Evolutionary conservation across 2,797 vertebrate species (phyloP).

Genomic region (Nannoperca australis): DNA sequence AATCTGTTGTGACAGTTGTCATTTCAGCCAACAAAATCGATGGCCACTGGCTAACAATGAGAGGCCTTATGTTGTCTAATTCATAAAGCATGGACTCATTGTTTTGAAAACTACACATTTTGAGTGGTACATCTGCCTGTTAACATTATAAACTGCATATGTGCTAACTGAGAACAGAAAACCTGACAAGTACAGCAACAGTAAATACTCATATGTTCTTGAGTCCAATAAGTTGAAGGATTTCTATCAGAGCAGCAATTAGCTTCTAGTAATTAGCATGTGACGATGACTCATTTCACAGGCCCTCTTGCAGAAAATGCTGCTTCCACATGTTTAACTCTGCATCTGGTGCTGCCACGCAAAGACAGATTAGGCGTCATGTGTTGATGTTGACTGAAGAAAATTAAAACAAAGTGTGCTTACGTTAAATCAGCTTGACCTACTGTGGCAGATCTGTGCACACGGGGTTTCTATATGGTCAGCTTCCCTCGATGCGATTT

Average conservation of each 20-base stretch:
- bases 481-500: slow-evolving; percentile 5
- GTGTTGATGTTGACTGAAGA: slow-evolving; percentile 61
- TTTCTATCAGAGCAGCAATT: slow-evolving; percentile 46
- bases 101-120: neutral
- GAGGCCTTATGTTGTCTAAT: neutral
- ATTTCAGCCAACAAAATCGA: neutral
- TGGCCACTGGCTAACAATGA: neutral
- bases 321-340: slow-evolving; percentile 61
- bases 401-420: slow-evolving; percentile 70
- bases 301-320: slow-evolving; percentile 68
- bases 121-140: neutral
- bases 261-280: slow-evolving; percentile 53
- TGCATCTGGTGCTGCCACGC: slow-evolving; percentile 75
- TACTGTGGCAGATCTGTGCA: slow-evolving; percentile 38
- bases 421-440: slow-evolving; percentile 56
- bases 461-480: slow-evolving; percentile 30
- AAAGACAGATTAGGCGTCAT: slow-evolving; percentile 72
- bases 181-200: neutral
- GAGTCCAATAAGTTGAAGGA: slow-evolving; percentile 16
- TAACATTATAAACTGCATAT: neutral
- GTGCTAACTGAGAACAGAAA: neutral
- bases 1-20: neutral
- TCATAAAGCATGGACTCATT: neutral
- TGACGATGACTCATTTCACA: slow-evolving; percentile 61
- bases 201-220: slow-evolving; percentile 5